Evolutionary conservation across 2,888 invertebrate species (phyloP).

Genomic region (Acanthacorydalis orientalis): DNA sequence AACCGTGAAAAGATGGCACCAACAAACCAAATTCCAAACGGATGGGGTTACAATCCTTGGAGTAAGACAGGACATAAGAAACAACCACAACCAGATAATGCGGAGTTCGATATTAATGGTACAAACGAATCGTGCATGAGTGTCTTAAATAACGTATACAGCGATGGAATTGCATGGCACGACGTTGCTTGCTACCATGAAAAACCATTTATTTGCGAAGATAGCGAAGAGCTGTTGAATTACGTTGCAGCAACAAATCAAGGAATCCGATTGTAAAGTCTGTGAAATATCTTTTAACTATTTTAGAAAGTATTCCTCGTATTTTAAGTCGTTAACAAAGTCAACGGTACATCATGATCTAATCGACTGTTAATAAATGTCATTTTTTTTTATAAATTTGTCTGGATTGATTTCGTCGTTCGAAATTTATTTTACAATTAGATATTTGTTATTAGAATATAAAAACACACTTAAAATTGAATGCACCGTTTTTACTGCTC

Average conservation of each 20-base stretch:
- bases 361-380: no score
- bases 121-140: slow-evolving; percentile 78
- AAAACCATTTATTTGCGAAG: slow-evolving; percentile 82
- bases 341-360: no score
- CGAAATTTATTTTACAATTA: no score
- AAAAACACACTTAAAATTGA: no score
- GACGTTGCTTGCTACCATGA: slow-evolving; percentile 88
- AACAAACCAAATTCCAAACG: slow-evolving; percentile 54
- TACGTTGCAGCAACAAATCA: slow-evolving; percentile 75
- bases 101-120: slow-evolving; percentile 77
- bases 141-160: slow-evolving; percentile 81
- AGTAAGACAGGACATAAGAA: slow-evolving; percentile 84
- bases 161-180: slow-evolving; percentile 87
- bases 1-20: slow-evolving; percentile 74
- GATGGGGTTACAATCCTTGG: slow-evolving; percentile 78
- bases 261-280: slow-evolving; percentile 56
- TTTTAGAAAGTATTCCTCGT: no score
- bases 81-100: slow-evolving; percentile 74
- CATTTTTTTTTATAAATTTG: no score
- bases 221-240: slow-evolving; percentile 72
- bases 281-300: no score
- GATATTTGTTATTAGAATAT: no score
- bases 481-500: no score
- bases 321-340: no score
- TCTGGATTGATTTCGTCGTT: no score